Evolutionary conservation across 2,113 vertebrate genomes (phyloP).

Genomic region (Hippocampus abdominalis): DNA sequence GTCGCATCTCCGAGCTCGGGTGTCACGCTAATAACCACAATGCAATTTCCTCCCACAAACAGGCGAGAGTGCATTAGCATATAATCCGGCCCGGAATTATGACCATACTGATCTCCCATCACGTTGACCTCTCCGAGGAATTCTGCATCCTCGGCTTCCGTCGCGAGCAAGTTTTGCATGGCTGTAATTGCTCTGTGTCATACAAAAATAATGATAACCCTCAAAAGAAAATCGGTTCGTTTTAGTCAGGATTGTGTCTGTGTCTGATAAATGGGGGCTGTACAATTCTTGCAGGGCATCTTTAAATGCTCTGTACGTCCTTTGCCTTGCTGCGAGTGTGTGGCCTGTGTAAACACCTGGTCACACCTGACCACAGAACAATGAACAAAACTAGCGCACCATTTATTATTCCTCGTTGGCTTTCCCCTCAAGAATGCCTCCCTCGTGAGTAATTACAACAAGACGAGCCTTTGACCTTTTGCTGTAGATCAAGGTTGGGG

Average conservation of each 20-base stretch:
- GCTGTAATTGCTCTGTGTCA: conserved; percentile 2
- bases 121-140: conserved; percentile 30
- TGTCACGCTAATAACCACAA: conserved; percentile 70
- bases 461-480: conserved; percentile 76
- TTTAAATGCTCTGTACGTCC: conserved; percentile 49
- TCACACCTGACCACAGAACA: conserved; percentile 69
- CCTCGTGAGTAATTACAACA: conserved; percentile 71
- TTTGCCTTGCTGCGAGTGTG: conserved; percentile 40
- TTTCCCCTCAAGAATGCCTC: conserved; percentile 60
- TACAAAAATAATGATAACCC: conserved; percentile 8
- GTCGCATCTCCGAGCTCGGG: conserved; percentile 52
- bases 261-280: conserved; percentile 8
- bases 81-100: conserved; percentile 70
- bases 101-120: conserved; percentile 61
- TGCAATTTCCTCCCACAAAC: conserved; percentile 72
- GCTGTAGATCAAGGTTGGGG: conserved; percentile 57
- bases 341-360: conserved; percentile 72
- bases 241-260: conserved; percentile 7
- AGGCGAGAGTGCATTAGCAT: conserved; percentile 68
- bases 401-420: conserved; percentile 76
- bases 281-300: conserved; percentile 30
- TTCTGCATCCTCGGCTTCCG: conserved; percentile 6
- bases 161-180: conserved; percentile 4
- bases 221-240: conserved; percentile 5
- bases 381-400: conserved; percentile 65